These are phyloP conservation scores for Phoebastria nigripes DNA, from an alignment of 2,797 vertebrate genomes.

Conservation along the genomic window DNA sequence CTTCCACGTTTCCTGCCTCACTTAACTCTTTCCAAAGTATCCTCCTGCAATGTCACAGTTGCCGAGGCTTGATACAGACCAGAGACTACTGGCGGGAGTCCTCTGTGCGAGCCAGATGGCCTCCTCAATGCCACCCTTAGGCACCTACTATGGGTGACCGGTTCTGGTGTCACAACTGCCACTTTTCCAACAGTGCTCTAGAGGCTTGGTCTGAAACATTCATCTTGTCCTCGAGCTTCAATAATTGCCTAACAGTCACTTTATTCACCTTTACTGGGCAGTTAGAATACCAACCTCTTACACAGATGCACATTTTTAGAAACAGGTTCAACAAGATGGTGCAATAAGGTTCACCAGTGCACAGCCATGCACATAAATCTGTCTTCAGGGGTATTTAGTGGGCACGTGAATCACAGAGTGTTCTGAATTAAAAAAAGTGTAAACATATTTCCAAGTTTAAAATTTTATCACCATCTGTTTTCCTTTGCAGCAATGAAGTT, in stretches of 20 bases:
- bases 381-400: background rate
- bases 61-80: background rate
- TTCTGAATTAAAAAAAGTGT: background rate
- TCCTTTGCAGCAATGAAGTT: background rate
- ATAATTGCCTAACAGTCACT: background rate
- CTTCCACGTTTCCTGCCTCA: background rate
- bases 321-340: background rate
- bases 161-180: background rate
- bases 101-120: background rate
- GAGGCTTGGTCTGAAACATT: background rate
- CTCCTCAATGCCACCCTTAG: background rate
- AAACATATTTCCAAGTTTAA: background rate
- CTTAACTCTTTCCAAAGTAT: constrained; percentile 27
- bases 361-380: background rate
- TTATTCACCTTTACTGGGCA: background rate
- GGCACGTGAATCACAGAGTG: background rate
- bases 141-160: background rate
- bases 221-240: background rate
- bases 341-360: background rate
- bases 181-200: background rate
- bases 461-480: background rate
- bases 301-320: background rate
- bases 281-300: background rate
- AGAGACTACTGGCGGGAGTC: background rate
- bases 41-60: background rate